Conservation (phyloP, 2,797 vertebrate species). For the Discoglossus pictus region DNA sequence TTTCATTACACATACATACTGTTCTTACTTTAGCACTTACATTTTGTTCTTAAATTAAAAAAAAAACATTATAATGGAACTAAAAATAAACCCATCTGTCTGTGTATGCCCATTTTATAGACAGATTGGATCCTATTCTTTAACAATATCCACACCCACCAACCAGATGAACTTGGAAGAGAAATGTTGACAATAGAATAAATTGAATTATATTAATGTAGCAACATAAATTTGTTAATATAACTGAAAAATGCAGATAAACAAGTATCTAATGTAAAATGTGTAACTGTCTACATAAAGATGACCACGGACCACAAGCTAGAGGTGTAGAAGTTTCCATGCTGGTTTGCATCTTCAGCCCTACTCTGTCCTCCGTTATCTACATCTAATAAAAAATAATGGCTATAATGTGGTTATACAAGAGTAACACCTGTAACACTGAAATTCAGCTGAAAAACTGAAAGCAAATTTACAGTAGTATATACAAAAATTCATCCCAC, state of each 20-base stretch:
- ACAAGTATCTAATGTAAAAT: neutral
- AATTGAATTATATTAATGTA: no score
- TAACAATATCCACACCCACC: conserved; percentile 44
- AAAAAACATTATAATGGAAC: conserved; percentile 27
- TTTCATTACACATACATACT: conserved; percentile 9
- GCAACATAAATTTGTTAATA: no score
- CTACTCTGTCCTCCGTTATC: no score
- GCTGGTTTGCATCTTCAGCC: no score
- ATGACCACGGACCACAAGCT: conserved; percentile 20
- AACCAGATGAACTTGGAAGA: conserved; percentile 32
- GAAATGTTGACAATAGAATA: conserved; percentile 12
- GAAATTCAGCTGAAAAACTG: no score
- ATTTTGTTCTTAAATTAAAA: no score
- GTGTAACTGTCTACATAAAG: neutral
- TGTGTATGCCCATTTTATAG: conserved; percentile 35
- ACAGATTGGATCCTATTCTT: conserved; percentile 42
- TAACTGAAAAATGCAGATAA: neutral
- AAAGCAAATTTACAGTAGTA: no score
- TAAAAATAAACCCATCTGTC: conserved; percentile 44
- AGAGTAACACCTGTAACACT: no score
- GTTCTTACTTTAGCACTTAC: conserved; percentile 24
- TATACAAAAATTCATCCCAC: no score
- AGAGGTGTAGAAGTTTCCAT: no score
- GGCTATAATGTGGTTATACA: no score
- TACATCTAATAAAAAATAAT: no score